phyloP scores from a whole-genome alignment of 2,113 vertebrate species.

The Odontesthes bonariensis region DNA sequence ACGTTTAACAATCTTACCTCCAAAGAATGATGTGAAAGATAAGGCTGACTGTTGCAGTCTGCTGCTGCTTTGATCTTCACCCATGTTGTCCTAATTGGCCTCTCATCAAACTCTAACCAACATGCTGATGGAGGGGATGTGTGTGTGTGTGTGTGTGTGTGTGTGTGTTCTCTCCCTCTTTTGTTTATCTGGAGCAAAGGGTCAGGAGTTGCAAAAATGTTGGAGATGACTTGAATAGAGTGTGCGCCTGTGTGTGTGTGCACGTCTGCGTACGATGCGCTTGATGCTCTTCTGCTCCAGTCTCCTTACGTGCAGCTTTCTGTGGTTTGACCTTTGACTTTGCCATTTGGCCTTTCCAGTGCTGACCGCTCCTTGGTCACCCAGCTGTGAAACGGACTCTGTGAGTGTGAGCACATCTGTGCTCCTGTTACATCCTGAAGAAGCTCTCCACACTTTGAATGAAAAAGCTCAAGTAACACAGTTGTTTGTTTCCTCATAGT shows the following conservation, averaged over 20 bases:
- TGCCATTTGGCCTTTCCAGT: constrained; percentile 58
- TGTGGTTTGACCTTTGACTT: constrained; percentile 67
- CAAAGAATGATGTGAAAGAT: constrained; percentile 5
- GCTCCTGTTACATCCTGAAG: constrained; percentile 32
- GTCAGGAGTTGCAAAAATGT: constrained; percentile 29
- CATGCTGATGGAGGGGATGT: not conserved
- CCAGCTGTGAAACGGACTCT: constrained; percentile 69
- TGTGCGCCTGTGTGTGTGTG: constrained; percentile 23
- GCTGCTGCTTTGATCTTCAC: constrained; percentile 42
- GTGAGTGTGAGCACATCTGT: constrained; percentile 41
- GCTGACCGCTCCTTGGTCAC: constrained; percentile 50
- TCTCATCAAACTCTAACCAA: constrained; percentile 43
- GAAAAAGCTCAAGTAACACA: constrained; percentile 33
- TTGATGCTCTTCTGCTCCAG: constrained; percentile 30
- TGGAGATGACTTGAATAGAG: constrained; percentile 40
- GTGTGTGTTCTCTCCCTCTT: constrained; percentile 16
- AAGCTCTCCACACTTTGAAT: constrained; percentile 26
- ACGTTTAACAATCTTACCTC: not conserved
- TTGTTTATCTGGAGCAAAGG: constrained; percentile 54
- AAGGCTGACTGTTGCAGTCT: not conserved
- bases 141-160: constrained; percentile 14
- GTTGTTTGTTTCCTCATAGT: constrained; percentile 38
- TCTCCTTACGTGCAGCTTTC: constrained; percentile 52
- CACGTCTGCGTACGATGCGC: constrained; percentile 22
- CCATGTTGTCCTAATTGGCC: not conserved